Evolutionary conservation across 2,113 vertebrate species (phyloP).

Genomic region (Xiphias gladius): DNA sequence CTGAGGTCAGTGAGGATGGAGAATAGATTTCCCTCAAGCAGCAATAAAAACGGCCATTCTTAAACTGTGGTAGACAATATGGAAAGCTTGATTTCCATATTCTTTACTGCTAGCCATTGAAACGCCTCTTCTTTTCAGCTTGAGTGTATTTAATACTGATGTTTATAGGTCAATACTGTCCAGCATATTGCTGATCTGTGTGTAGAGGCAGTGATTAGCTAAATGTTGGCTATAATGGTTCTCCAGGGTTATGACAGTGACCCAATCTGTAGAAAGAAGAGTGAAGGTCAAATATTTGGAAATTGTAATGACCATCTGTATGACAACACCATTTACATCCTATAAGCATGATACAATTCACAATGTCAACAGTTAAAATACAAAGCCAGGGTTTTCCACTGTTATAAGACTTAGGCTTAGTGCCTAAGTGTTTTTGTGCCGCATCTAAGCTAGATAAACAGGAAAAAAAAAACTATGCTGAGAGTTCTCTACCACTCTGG

Average conservation of each 20-base stretch:
- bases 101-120: conserved; percentile 65
- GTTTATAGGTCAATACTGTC: conserved; percentile 62
- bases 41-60: conserved; percentile 68
- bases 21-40: conserved; percentile 56
- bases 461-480: neutral
- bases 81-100: conserved; percentile 71
- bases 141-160: conserved; percentile 66
- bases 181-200: conserved; percentile 48
- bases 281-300: conserved; percentile 53
- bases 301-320: conserved; percentile 42
- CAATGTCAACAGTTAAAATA: neutral
- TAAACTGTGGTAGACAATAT: conserved; percentile 69
- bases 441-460: neutral
- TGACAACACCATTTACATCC: neutral
- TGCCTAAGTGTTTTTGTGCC: neutral
- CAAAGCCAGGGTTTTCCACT: neutral
- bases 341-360: conserved; percentile 7
- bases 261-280: conserved; percentile 41
- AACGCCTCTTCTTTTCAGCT: conserved; percentile 65
- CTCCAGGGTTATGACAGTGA: conserved; percentile 38
- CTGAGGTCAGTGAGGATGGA: conserved; percentile 59
- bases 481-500: neutral
- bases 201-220: conserved; percentile 65
- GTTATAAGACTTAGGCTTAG: neutral
- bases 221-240: conserved; percentile 59